A percentile compares a stretch with the other conserved stretches of the same genome.
These are phyloP conservation scores for Probaryconus sp. DNA, from an alignment of 1,140 invertebrate species.

Conservation along the genomic window DNA sequence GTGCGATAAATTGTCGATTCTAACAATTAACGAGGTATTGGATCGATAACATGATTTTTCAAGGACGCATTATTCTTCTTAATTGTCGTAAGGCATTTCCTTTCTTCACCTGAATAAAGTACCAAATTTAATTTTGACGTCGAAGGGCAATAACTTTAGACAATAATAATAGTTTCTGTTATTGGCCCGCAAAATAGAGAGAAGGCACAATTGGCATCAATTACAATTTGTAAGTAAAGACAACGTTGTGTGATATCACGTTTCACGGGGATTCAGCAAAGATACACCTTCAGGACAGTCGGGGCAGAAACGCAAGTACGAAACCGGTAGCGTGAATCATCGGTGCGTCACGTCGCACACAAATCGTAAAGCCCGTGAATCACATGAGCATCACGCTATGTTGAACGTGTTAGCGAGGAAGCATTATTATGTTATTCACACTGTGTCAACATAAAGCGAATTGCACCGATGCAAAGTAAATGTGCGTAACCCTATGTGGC, in stretches of 20 bases:
- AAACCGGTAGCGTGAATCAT: constrained; percentile 18
- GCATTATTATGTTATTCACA: constrained; percentile 22
- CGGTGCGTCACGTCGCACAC: constrained; percentile 27
- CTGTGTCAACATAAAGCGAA: constrained; percentile 12
- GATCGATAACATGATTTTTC: too few species aligned
- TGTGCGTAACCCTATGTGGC: not conserved
- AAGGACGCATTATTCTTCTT: too few species aligned
- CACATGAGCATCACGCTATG: constrained; percentile 6
- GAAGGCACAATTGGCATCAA: too few species aligned
- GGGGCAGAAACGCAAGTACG: constrained; percentile 3
- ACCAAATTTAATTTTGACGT: too few species aligned
- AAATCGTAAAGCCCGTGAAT: constrained; percentile 19
- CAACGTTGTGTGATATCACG: not conserved
- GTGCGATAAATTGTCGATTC: too few species aligned
- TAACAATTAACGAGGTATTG: too few species aligned
- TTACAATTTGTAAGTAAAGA: not conserved
- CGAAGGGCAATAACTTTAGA: too few species aligned
- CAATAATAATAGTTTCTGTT: too few species aligned
- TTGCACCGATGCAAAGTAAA: constrained; percentile 7
- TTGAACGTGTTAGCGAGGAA: constrained; percentile 11
- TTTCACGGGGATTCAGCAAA: not conserved
- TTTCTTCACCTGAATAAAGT: too few species aligned
- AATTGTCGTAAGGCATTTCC: too few species aligned
- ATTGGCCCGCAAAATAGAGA: too few species aligned
- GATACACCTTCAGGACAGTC: constrained; percentile 13